phyloP scores from a whole-genome alignment of 2,113 vertebrate genomes.

The Pelusios castaneus region DNA sequence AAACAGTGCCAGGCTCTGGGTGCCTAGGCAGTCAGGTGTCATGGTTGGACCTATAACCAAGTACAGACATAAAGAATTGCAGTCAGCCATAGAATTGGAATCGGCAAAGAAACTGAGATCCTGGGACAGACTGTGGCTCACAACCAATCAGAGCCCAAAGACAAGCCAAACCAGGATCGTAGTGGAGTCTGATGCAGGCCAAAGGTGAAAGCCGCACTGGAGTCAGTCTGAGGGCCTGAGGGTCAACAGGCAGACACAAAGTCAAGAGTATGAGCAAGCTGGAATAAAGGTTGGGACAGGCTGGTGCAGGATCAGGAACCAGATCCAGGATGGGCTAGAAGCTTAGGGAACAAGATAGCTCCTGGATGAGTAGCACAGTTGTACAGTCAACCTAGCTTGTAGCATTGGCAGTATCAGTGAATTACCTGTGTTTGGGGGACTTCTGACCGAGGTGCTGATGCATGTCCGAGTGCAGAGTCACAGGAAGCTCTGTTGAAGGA shows the following conservation, averaged over 20 bases:
- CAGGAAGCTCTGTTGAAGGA: neutral
- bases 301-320: neutral
- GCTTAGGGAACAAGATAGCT: neutral
- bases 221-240: neutral
- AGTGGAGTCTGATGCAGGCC: neutral
- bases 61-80: neutral
- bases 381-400: neutral
- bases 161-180: neutral
- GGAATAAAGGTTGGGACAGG: neutral
- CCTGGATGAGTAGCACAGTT: neutral
- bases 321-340: neutral
- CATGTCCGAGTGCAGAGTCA: neutral
- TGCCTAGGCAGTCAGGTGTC: neutral
- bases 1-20: neutral
- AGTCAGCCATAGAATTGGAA: neutral
- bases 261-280: neutral
- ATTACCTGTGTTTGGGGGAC: neutral
- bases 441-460: neutral
- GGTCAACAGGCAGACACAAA: neutral
- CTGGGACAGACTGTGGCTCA: neutral
- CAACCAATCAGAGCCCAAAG: neutral
- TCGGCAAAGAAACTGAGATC: neutral
- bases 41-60: neutral
- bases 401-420: neutral
- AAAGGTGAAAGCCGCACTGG: neutral